Conservation (phyloP, 2,888 invertebrate species). For the Aethes cnicana region DNA sequence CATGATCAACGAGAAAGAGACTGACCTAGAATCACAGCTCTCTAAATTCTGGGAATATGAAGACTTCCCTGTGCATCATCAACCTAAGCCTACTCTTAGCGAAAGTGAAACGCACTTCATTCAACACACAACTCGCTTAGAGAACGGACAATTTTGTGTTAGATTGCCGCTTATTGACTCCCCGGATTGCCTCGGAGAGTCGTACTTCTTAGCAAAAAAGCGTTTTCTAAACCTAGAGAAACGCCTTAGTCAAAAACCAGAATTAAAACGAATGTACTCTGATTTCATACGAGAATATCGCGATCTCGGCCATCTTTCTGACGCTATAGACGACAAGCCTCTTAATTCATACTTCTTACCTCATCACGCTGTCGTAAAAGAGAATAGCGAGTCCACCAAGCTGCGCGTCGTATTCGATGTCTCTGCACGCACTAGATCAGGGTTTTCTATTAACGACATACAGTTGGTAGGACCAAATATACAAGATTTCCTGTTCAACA, state of each 20-base stretch:
- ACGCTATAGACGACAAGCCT: neutral
- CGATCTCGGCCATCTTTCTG: neutral
- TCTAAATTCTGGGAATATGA: neutral
- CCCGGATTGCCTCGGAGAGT: neutral
- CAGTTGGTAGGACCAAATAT: too few relatives aligned
- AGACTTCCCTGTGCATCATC: neutral
- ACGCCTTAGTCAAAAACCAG: neutral
- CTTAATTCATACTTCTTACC: too few relatives aligned
- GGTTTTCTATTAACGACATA: too few relatives aligned
- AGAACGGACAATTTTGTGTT: neutral
- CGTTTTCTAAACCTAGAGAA: too few relatives aligned
- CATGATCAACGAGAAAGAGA: too few relatives aligned
- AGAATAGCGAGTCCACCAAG: neutral
- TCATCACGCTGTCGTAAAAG: neutral
- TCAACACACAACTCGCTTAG: conserved; percentile 1
- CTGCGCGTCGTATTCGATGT: neutral
- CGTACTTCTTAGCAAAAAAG: neutral
- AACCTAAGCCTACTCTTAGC: neutral
- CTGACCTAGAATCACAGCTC: too few relatives aligned
- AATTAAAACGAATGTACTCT: neutral
- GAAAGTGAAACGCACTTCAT: neutral
- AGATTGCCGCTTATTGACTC: conserved; percentile 4
- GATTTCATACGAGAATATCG: neutral
- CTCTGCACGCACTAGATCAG: too few relatives aligned
- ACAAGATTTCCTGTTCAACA: conserved; percentile 1